These are phyloP conservation scores for Carassius gibelio DNA, from an alignment of 2,113 vertebrate genomes.

Conservation along the genomic window DNA sequence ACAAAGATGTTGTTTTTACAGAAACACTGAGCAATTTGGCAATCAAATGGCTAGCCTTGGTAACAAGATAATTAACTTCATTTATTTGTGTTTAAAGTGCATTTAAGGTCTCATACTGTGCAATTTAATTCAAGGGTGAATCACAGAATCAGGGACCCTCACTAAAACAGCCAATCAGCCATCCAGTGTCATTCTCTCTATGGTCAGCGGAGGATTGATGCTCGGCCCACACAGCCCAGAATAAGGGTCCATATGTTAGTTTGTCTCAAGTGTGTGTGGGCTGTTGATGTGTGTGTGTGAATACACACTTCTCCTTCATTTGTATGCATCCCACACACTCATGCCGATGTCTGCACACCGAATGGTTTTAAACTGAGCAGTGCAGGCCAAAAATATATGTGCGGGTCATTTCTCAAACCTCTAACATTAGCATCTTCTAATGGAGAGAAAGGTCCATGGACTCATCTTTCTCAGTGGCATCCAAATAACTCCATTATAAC, in stretches of 20 bases:
- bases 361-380: slow-evolving; percentile 4
- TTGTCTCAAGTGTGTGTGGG: slow-evolving; percentile 1
- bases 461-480: slow-evolving; percentile 5
- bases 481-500: slow-evolving; percentile 8
- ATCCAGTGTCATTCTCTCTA: background rate
- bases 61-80: slow-evolving; percentile 63
- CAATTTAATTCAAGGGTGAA: background rate
- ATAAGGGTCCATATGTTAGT: slow-evolving; percentile 17
- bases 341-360: background rate
- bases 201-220: background rate
- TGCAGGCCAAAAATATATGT: slow-evolving; percentile 22
- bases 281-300: background rate
- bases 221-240: background rate
- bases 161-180: background rate
- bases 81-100: slow-evolving; percentile 62
- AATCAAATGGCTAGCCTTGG: slow-evolving; percentile 58
- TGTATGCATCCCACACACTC: slow-evolving; percentile 18
- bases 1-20: slow-evolving; percentile 51
- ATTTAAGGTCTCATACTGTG: slow-evolving; percentile 60
- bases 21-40: slow-evolving; percentile 44
- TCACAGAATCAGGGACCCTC: background rate
- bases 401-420: slow-evolving; percentile 11
- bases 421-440: background rate
- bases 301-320: slow-evolving; percentile 8
- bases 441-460: background rate